Evolutionary conservation across 2,888 invertebrate species (phyloP).

Genomic region (Pandemis cinnamomeana): DNA sequence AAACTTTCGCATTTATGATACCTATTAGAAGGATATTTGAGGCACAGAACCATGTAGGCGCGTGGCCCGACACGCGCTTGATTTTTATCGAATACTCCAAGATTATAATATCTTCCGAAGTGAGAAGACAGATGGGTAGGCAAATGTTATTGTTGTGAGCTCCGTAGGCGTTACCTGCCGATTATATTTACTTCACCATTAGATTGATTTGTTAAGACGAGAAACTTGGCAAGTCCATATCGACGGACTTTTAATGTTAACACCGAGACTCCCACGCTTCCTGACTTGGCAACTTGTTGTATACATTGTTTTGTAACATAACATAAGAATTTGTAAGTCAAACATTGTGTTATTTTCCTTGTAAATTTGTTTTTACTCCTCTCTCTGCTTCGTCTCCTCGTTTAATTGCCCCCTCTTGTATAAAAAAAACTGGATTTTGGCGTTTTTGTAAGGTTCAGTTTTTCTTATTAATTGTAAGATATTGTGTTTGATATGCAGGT

Average conservation of each 20-base stretch:
- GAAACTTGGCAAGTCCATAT: conserved; percentile 1
- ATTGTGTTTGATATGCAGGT: too few species aligned
- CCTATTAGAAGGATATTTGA: too few species aligned
- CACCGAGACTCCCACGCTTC: not conserved
- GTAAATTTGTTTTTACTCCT: not conserved
- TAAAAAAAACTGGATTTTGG: too few species aligned
- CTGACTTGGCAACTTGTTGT: not conserved
- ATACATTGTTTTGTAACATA: not conserved
- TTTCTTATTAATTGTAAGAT: too few species aligned
- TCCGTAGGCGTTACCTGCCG: not conserved
- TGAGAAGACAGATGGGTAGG: conserved; percentile 15
- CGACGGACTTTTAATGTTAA: not conserved
- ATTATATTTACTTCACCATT: not conserved
- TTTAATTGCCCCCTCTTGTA: too few species aligned
- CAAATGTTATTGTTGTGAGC: conserved; percentile 19
- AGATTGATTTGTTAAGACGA: conserved; percentile 11
- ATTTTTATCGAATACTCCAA: conserved; percentile 29
- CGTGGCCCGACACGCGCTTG: too few species aligned
- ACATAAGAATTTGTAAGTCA: not conserved
- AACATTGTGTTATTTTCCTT: not conserved
- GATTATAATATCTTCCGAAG: conserved; percentile 25
- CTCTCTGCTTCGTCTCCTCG: not conserved
- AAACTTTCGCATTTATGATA: too few species aligned
- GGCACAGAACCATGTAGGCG: too few species aligned
- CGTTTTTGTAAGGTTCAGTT: too few species aligned